Conservation (phyloP, 2,888 invertebrate genomes). For the Polydesmus complanatus region DNA sequence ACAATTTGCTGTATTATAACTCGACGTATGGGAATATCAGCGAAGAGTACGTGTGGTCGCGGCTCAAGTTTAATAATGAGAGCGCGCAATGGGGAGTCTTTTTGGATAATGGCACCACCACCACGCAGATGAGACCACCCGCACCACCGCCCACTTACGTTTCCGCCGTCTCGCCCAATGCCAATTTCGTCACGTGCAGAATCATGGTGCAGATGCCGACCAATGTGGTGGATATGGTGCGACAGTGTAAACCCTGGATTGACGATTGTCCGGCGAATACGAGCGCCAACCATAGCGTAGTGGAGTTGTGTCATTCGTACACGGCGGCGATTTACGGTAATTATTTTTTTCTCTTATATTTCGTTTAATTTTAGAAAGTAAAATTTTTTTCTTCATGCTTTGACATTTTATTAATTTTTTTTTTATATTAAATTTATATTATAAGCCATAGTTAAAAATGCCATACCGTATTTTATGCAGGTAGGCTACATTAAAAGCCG, state of each 20-base stretch:
- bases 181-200: slow-evolving; percentile 30
- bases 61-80: slow-evolving; percentile 24
- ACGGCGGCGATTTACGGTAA: slow-evolving; percentile 33
- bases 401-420: too few relatives aligned
- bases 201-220: slow-evolving; percentile 33
- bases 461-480: too few relatives aligned
- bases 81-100: slow-evolving; percentile 28
- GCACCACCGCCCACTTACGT: not conserved
- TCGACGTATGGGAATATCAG: slow-evolving; percentile 20
- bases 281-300: slow-evolving; percentile 25
- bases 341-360: too few relatives aligned
- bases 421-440: too few relatives aligned
- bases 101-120: slow-evolving; percentile 7
- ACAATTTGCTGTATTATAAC: slow-evolving; percentile 18
- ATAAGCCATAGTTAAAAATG: too few relatives aligned
- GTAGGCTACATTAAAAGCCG: too few relatives aligned
- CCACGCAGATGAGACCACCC: not conserved
- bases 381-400: too few relatives aligned
- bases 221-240: slow-evolving; percentile 28
- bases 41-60: slow-evolving; percentile 21
- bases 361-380: too few relatives aligned
- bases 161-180: not conserved
- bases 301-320: slow-evolving; percentile 32
- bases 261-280: slow-evolving; percentile 31
- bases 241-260: slow-evolving; percentile 34